Conservation (phyloP, 37 sponge, comb jelly and placozoan genomes). For the Cliona cf. orientalis region DNA sequence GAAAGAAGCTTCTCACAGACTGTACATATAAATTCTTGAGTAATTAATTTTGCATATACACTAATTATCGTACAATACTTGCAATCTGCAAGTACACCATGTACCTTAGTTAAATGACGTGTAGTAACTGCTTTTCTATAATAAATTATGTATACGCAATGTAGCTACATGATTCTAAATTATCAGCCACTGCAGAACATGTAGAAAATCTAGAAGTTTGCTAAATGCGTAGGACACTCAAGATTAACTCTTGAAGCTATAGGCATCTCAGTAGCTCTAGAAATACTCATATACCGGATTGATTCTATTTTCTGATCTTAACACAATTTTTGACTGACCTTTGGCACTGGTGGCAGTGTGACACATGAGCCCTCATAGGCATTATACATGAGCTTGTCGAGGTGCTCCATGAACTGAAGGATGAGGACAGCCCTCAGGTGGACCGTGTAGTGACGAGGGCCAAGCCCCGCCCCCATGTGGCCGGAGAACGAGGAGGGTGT, state of each 20-base stretch:
- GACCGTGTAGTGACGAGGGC: conserved; percentile 89
- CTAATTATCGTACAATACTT: no score
- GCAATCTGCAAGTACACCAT: no score
- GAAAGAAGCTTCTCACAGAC: conserved; percentile 84
- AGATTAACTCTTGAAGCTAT: no score
- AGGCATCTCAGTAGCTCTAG: neutral
- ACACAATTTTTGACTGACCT: no score
- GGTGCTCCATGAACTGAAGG: conserved; percentile 87
- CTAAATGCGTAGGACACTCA: no score
- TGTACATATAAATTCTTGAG: neutral
- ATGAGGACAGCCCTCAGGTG: conserved; percentile 84
- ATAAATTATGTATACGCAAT: no score
- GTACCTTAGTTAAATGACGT: no score
- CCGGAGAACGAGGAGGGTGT: conserved; percentile 86
- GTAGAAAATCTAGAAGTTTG: no score
- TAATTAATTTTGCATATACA: conserved; percentile 4
- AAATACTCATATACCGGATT: neutral
- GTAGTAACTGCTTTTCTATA: no score
- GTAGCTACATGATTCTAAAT: no score
- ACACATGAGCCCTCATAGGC: conserved; percentile 90
- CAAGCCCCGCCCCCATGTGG: conserved; percentile 88
- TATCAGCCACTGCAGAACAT: no score
- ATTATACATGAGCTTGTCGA: conserved; percentile 97
- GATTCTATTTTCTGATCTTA: no score
- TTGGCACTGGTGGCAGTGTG: conserved; percentile 76